Percentiles rank a stretch among this genome's conserved stretches.
Evolutionary conservation across 2,888 invertebrate genomes (phyloP).

Genomic region (Polymixis flavicincta): DNA sequence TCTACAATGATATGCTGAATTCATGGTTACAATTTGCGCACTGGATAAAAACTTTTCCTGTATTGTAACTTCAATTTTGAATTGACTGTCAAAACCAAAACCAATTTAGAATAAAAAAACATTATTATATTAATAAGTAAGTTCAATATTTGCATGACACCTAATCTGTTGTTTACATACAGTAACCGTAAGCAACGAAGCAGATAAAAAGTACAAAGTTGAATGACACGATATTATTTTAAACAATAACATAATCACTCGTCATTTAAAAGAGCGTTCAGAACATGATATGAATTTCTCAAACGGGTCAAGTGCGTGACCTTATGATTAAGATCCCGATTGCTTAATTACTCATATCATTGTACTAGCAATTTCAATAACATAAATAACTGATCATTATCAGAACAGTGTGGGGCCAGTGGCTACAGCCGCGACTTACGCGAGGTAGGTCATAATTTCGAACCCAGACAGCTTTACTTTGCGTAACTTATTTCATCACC

Average conservation of each 20-base stretch:
- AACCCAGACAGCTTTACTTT: no score
- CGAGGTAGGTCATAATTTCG: no score
- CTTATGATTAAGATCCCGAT: slow-evolving; percentile 17
- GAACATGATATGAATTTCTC: neutral
- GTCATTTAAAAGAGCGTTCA: slow-evolving; percentile 9
- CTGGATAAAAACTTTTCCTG: no score
- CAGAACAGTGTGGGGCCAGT: no score
- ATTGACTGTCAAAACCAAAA: no score
- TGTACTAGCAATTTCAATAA: neutral
- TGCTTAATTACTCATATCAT: neutral
- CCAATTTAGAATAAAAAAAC: no score
- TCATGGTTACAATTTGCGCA: no score
- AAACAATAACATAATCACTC: slow-evolving; percentile 25
- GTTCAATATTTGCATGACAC: neutral
- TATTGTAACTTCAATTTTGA: no score
- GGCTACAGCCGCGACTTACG: no score
- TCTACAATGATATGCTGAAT: no score
- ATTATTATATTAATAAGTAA: neutral
- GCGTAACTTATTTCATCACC: no score
- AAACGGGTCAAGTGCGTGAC: slow-evolving; percentile 28
- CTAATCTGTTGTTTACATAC: slow-evolving; percentile 8
- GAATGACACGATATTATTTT: slow-evolving; percentile 5
- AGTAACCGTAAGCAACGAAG: neutral
- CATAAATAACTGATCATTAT: neutral
- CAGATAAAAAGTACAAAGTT: slow-evolving; percentile 1